These are phyloP conservation scores for Enoplosus armatus DNA, from an alignment of 2,797 vertebrate species.

Conservation along the genomic window DNA sequence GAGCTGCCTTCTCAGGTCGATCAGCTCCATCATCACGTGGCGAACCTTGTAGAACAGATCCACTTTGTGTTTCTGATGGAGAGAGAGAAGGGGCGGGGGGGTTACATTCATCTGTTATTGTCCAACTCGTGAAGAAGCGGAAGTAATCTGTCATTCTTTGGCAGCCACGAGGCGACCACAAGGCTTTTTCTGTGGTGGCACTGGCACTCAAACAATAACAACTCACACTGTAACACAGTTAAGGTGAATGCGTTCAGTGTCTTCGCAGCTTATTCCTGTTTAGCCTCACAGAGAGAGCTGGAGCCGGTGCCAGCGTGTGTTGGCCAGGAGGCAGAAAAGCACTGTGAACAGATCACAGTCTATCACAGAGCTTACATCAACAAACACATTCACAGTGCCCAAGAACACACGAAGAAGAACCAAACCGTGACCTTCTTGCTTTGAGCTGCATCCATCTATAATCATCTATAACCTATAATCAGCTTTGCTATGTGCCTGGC, in stretches of 20 bases:
- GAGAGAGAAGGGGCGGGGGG: background rate
- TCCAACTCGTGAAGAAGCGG: background rate
- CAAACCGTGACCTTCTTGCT: too few species aligned
- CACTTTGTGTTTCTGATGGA: constrained; percentile 91
- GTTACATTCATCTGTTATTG: background rate
- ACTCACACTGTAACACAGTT: background rate
- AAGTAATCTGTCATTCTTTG: constrained; percentile 6
- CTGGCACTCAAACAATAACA: constrained; percentile 8
- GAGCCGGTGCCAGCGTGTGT: too few species aligned
- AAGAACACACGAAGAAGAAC: too few species aligned
- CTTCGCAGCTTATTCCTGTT: background rate
- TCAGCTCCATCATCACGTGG: constrained; percentile 97
- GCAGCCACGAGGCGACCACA: background rate
- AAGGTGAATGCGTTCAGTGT: constrained; percentile 9
- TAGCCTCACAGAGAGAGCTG: background rate
- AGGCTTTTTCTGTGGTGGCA: background rate
- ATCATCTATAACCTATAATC: too few species aligned
- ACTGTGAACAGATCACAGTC: constrained; percentile 17
- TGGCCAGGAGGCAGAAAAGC: constrained; percentile 12
- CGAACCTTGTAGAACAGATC: constrained; percentile 97
- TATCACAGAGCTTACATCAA: background rate
- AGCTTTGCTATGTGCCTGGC: too few species aligned
- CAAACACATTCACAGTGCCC: background rate
- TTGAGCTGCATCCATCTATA: too few species aligned
- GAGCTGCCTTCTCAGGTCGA: constrained; percentile 94